Evolutionary conservation across 2,888 invertebrate species (phyloP), one percentile per base, ranked within the genome.

Genomic region (Temnothorax ravouxi): DNA sequence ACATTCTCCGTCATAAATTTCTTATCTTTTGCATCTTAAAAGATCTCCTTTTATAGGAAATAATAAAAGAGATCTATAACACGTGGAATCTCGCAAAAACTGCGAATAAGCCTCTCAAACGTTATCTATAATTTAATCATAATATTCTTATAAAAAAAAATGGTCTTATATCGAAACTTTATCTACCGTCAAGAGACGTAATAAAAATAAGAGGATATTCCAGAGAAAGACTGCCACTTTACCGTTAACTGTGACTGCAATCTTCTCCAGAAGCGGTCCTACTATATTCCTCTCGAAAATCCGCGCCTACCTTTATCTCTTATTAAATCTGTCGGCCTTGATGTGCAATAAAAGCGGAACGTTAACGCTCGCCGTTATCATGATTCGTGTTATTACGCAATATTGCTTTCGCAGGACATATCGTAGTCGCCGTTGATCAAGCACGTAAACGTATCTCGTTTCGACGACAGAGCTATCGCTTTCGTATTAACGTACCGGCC

Each of bases 301-400:
- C 38, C 50, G 25, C 44, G 41, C 29, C 44, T 62, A 74, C 34
- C 74, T 80, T 74, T 71, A 76, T 81, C 64, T 18, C 6, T 21
- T 52, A 76, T 50, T 71, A 80, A 59, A 80, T 61, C 62, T 52
- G 50, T 25, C 61, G 44, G 41, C 15, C 52, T 76, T 50, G 62
- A 81, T 54, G 38, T 13, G 54, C 34, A 76, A 62, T 75, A 76
- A 79, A 79, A 59, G 47, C 56, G 79, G 34, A 69, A 79, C 47
- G 56, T 69, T 69, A 69, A 79, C 69, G 69, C 44, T 3, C 56
- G 21, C 15, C 44, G 79, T 69, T 79, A 79, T 69, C 77, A 56
- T 56, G 67, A 62, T 47, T 34, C 67, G 56, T 69, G 56, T 79
- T 79, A 79, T 79, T 79, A 67, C 67, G 67, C 67, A 56, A 44